Evolutionary conservation across 1,140 invertebrate genomes (phyloP), one percentile per base, ranked within the genome.

Genomic region (Panagrolaimus sp.): DNA sequence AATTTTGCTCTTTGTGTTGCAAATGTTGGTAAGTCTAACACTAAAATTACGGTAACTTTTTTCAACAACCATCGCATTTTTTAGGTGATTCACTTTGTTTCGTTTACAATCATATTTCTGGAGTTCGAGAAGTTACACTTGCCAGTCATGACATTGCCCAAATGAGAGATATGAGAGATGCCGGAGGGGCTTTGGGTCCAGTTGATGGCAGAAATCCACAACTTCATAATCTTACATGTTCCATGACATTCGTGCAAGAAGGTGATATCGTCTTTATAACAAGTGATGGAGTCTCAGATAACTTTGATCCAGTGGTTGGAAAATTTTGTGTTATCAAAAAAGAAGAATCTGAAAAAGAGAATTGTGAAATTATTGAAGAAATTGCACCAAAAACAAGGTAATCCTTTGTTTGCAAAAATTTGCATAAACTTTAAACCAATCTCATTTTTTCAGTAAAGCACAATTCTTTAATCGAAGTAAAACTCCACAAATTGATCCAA

Each of bases 221-320:
- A 85, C 84, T 94, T 43, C 91, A 91, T 76, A 94, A 94, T 84
- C 85, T 95, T 14, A 94, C 92, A 0, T 90, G 92, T 74, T 91
- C 91, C 0, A 88, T 95, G 87, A 94, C 91, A 0, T 89, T 91
- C 71, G 87, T 91, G 24, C 90, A 92, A 68, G 68, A 76, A 64
- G 76, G 90, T 10, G 93, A 94, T 83, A 89, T 94, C 73, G 90
- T 95, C 43, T 92, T 93, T 82, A 86, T 95, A 14, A 92, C 91
- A 1, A 91, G 90, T 17, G 92, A 94, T 83, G 92, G 92, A n/a
- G 89, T 94, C 32, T 92, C 91, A 12, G 92, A 94, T 80, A 94
- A 94, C 83, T 93, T 94, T 83, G 92, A 94, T 86, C 93, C 92
- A 1, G 92, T 94, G 48, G 92, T 94, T 68, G 92, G 92, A 7